Percentiles rank a stretch among this genome's conserved stretches.
These are phyloP conservation scores for Drosophila fulvimacula DNA, from an alignment of 2,888 invertebrate genomes.

Conservation along the genomic window DNA sequence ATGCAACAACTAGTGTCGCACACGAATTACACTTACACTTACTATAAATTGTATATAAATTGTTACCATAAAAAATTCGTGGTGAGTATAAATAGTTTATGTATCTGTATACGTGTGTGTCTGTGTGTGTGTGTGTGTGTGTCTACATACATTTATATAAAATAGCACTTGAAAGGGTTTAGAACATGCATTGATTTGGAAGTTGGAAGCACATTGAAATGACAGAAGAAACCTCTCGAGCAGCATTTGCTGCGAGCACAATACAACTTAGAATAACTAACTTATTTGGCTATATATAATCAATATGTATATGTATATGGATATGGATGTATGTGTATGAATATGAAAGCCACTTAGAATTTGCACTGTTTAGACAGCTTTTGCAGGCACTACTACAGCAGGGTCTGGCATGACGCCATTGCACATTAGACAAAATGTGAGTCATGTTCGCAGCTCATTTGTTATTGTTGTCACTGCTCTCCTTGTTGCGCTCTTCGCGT, in stretches of 20 bases:
- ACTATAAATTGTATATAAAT: slow-evolving; percentile 54
- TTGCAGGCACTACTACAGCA: slow-evolving; percentile 61
- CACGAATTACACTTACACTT: slow-evolving; percentile 55
- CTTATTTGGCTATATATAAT: slow-evolving; percentile 43
- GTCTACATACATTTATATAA: slow-evolving; percentile 36
- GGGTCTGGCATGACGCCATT: slow-evolving; percentile 45
- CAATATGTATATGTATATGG: slow-evolving; percentile 32
- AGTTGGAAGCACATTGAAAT: slow-evolving; percentile 64
- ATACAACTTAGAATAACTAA: slow-evolving; percentile 30
- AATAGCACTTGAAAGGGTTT: slow-evolving; percentile 53
- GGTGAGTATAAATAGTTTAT: slow-evolving; percentile 62
- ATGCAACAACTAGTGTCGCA: slow-evolving; percentile 67
- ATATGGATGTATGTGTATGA: slow-evolving; percentile 28
- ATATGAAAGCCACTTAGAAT: slow-evolving; percentile 52
- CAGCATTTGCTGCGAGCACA: slow-evolving; percentile 32
- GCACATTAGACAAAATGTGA: slow-evolving; percentile 48
- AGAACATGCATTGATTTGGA: slow-evolving; percentile 42
- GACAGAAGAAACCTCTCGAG: slow-evolving; percentile 35
- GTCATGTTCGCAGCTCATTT: slow-evolving; percentile 39
- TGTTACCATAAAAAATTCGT: slow-evolving; percentile 71
- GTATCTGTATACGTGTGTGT: slow-evolving; percentile 13
- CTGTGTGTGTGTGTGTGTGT: slow-evolving; percentile 13
- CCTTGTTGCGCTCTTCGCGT: slow-evolving; percentile 87
- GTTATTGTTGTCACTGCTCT: slow-evolving; percentile 64
- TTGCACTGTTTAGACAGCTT: slow-evolving; percentile 49